Evolutionary conservation across 2,888 invertebrate genomes (phyloP).

Genomic region (Vesta saturnalis): DNA sequence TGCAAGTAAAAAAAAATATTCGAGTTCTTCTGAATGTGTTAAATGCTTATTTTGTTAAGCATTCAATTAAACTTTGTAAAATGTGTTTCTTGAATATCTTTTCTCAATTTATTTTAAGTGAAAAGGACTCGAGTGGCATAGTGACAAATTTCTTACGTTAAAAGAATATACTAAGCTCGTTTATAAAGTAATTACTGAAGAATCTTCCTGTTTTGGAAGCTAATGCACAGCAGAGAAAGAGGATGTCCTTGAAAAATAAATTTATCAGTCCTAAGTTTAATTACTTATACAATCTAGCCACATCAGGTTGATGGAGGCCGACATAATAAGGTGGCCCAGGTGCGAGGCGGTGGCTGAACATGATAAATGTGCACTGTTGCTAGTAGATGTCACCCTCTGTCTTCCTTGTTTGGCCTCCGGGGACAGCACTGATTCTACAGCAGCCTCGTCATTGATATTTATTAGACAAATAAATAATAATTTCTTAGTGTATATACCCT

Average conservation of each 20-base stretch:
- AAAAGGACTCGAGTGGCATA: too few relatives aligned
- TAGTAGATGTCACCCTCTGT: slow-evolving; percentile 47
- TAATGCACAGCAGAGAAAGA: slow-evolving; percentile 45
- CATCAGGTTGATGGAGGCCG: slow-evolving; percentile 41
- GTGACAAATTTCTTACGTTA: background rate
- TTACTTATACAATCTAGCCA: slow-evolving; percentile 49
- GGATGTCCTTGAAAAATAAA: slow-evolving; percentile 54
- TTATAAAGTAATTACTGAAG: slow-evolving; percentile 4
- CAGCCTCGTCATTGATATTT: slow-evolving; percentile 58
- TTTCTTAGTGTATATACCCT: slow-evolving; percentile 54
- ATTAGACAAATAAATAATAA: slow-evolving; percentile 61
- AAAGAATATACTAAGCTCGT: background rate
- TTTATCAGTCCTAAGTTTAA: slow-evolving; percentile 59
- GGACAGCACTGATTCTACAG: slow-evolving; percentile 47
- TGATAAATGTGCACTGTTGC: slow-evolving; percentile 53
- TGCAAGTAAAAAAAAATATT: too few relatives aligned
- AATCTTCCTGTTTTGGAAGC: background rate
- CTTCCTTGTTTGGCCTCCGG: slow-evolving; percentile 47
- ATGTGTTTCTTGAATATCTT: too few relatives aligned
- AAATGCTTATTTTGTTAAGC: too few relatives aligned
- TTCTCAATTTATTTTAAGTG: too few relatives aligned
- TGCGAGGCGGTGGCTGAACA: slow-evolving; percentile 42
- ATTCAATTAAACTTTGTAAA: too few relatives aligned
- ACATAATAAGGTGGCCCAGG: slow-evolving; percentile 41
- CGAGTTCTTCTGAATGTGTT: too few relatives aligned